Evolutionary conservation across 2,888 invertebrate genomes (phyloP).

Genomic region (Tuberolachnus salignus): DNA sequence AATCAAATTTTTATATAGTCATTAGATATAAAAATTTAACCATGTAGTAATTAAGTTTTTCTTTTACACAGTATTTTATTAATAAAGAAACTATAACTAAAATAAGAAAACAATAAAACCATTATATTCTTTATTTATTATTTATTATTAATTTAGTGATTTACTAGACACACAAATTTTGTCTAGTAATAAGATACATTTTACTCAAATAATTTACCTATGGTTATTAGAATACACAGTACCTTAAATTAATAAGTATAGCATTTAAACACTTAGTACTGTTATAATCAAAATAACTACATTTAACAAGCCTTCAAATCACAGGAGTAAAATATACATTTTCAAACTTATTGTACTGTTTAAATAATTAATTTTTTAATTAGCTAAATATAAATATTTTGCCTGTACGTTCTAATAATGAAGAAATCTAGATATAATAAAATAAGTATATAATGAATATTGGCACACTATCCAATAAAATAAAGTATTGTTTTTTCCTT

Average conservation of each 20-base stretch:
- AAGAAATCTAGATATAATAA: background rate
- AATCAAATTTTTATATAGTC: no score
- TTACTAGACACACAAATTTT: no score
- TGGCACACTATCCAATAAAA: conserved; percentile 29
- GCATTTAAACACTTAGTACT: background rate
- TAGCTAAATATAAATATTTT: background rate
- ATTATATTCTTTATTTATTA: no score
- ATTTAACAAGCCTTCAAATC: background rate
- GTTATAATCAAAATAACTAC: background rate
- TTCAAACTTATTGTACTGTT: background rate
- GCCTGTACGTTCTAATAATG: background rate
- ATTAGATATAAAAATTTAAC: no score
- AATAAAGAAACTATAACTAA: no score
- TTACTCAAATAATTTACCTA: no score
- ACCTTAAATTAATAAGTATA: background rate
- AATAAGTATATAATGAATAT: conserved; percentile 31
- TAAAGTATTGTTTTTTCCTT: background rate
- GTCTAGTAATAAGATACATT: no score
- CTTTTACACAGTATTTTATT: no score
- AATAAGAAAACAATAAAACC: no score
- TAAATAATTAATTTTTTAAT: conserved; percentile 14
- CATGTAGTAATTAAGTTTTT: no score
- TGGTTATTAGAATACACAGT: no score
- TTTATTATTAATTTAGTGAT: no score
- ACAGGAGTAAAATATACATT: conserved; percentile 9